Base-by-base conservation (phyloP, 2,888 invertebrate genomes). In the Ophion ellenae region DNA sequence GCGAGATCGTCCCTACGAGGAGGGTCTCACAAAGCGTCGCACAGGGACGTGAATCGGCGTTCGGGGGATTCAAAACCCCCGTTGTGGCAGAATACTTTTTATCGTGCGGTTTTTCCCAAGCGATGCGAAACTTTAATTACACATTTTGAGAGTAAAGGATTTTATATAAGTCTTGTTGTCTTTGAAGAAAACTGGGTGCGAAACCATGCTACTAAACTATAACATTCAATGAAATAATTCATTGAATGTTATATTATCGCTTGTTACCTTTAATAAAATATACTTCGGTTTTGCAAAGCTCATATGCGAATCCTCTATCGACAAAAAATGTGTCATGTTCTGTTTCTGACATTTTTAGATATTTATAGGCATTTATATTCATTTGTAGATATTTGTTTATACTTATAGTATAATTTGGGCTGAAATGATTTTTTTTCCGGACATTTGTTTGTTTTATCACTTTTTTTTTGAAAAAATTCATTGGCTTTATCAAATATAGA, bases 21-120 rank as follows among this genome's bases (percentile, higher is more conserved):
- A 74, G 61, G 61, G 61, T 45, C 59, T 74, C 24, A 40, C 24
- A 24, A 74, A 63, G 61, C 61, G 61, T 40, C 40, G 40, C 32
- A 61, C 40, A 74, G 74, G 61, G 74, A 74, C 61, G 24, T 74
- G 59, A 40, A 57, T 57, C 36, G 57, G 32, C 57, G 53, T 73
- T 73, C 57, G 32, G 57, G 28, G 32, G 32, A 11, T 57, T 73
- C 59, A 20, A 32, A n/a, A 59, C 20, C 73, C 59, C 11, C 59
- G 1, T 10, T 36, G 59, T 57, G 36, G n/a, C 73, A 24, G 36
- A 57, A 53, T 10, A 36, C 57, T 73, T 20, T 7, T 17, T 32
- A 59, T 59, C 32, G 32, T 70, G 32, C n/a, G 47, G 53, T 70
- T 14, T 24, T 53, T 17, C 47, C 53, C 70, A 70, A 70, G 28